Base-by-base conservation (phyloP, 2,888 invertebrate species). In the Lutraria lutraria region DNA sequence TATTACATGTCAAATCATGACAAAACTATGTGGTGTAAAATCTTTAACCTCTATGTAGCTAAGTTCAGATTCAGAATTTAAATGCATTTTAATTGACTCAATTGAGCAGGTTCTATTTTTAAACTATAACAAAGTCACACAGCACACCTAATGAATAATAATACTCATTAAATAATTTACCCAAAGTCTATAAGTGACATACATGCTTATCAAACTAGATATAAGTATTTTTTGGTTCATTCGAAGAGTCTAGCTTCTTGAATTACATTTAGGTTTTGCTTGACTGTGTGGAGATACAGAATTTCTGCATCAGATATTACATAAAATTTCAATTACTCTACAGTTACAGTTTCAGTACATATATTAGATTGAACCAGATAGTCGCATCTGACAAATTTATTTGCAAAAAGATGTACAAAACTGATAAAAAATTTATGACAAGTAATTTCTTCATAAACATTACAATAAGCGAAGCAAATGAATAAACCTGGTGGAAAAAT, bases 401-500 rank as follows among this genome's bases (percentile, higher is more conserved):
- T 34, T 31, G 12, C 13, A 34, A 76, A 34, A 76, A 76, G 15
- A 31, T 4, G 29, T 13, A 72, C 12, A 72, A 72, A 25, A 25
- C 25, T 72, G n/a, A 76, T 34, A 34, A 76, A 34, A 76, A 31
- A 8, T 43, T 43, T 43, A 43, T 43, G 76, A 76, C 31, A 76
- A 76, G 10, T 25, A 25, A 68, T 25, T 68, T 13, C 12, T 76
- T 76, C 76, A 76, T 34, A 81, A 81, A 81, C 8, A n/a, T 52
- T 15, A 54, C 43, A 52, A 31, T 76, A 76, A 76, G 76, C 76
- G 31, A 76, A 76, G 76, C 76, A 76, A 76, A 81, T 81, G 81
- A 81, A 52, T 53, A 81, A 25, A 81, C 52, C 25, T 25, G 34
- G 76, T 76, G 76, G 15, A 13, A 52, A 81, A 81, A n/a, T 53